phyloP scores from a whole-genome alignment of 2,113 vertebrate species.

The Tringa solitaria region DNA sequence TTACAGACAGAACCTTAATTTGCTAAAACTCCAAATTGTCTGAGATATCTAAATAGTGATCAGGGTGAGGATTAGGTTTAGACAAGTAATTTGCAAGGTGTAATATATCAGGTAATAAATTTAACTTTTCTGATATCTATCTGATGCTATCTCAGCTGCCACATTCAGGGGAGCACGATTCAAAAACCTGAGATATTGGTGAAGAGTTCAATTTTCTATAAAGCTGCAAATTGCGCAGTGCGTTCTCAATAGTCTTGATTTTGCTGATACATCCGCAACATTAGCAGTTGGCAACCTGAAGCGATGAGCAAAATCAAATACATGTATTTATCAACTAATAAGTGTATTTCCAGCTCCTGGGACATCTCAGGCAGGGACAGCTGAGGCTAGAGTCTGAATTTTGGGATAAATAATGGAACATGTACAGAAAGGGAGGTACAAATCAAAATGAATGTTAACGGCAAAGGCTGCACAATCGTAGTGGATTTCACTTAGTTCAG shows the following conservation, averaged over 20 bases:
- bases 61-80: neutral
- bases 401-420: neutral
- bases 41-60: neutral
- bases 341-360: neutral
- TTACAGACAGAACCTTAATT: neutral
- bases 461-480: neutral
- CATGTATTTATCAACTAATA: neutral
- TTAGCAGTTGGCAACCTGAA: neutral
- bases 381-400: neutral
- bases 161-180: neutral
- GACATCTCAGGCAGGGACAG: neutral
- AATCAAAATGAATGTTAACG: neutral
- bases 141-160: neutral
- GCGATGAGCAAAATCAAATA: neutral
- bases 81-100: neutral
- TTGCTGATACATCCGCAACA: neutral
- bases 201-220: neutral
- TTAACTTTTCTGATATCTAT: neutral
- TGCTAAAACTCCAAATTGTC: neutral
- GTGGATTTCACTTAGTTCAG: neutral
- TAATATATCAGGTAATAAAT: neutral
- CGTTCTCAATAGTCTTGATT: neutral
- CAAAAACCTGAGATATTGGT: neutral
- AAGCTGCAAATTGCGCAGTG: neutral
- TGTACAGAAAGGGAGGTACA: neutral